Conservation (phyloP, 2,113 vertebrate genomes). For the Passer montanus region DNA sequence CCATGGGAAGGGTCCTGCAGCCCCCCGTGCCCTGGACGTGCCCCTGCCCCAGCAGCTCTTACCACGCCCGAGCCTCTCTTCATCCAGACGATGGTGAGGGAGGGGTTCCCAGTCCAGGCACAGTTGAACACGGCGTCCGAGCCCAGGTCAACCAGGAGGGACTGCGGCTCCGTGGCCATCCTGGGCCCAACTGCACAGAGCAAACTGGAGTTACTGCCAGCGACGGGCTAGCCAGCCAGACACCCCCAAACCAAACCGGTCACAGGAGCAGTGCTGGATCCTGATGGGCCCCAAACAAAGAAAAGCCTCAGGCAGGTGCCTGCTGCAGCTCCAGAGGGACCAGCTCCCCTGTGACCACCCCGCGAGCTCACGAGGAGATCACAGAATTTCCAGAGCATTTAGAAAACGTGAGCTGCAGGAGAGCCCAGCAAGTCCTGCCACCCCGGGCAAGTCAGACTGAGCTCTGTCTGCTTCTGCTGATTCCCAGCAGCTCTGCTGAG, state of each 20-base stretch:
- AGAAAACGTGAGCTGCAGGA: neutral
- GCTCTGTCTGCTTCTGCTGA: fast-evolving
- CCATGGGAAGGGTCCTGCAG: neutral
- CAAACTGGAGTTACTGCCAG: neutral
- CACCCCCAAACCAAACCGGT: neutral
- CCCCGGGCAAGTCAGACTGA: neutral
- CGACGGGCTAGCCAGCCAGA: neutral
- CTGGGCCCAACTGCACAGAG: constrained; percentile 87
- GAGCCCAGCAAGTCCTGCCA: neutral
- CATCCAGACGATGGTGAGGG: constrained; percentile 99
- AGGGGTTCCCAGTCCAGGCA: constrained; percentile 96
- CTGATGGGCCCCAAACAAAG: neutral
- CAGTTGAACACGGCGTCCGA: constrained; percentile 95
- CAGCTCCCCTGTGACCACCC: neutral
- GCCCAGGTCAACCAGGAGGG: constrained; percentile 92
- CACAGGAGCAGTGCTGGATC: neutral
- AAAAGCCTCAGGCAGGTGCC: neutral
- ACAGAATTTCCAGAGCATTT: neutral
- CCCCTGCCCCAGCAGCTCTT: neutral
- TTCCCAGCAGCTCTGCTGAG: neutral
- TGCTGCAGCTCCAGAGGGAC: neutral
- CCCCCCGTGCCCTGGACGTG: fast-evolving
- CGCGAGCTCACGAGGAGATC: neutral
- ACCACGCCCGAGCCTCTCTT: constrained; percentile 98
- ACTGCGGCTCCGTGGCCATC: constrained; percentile 93